Evolutionary conservation across 1,140 invertebrate genomes (phyloP).

Genomic region (Ostrea denselamellosa): DNA sequence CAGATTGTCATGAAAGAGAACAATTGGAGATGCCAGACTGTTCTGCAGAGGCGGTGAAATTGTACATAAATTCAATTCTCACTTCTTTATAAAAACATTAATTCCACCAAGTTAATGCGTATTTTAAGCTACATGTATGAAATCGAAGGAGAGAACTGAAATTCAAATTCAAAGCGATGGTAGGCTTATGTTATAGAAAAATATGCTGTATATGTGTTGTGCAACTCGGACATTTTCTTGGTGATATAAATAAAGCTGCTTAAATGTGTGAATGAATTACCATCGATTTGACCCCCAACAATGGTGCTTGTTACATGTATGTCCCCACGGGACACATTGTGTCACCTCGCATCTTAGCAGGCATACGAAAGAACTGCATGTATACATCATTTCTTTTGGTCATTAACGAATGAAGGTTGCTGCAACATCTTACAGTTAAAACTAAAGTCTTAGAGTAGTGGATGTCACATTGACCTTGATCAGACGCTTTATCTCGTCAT

Average conservation of each 20-base stretch:
- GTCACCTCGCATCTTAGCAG: neutral
- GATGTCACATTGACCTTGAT: neutral
- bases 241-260: neutral
- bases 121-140: constrained; percentile 1
- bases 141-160: neutral
- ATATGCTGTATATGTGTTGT: neutral
- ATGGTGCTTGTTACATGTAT: neutral
- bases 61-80: neutral
- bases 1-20: neutral
- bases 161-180: neutral
- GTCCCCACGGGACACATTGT: neutral
- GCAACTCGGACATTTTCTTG: neutral
- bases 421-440: neutral
- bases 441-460: neutral
- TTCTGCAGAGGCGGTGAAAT: neutral
- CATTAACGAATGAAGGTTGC: neutral
- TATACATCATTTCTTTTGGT: constrained; percentile 7
- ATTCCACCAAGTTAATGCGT: neutral
- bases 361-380: neutral
- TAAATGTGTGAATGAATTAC: neutral
- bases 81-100: neutral
- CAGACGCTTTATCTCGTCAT: neutral
- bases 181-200: neutral
- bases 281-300: neutral
- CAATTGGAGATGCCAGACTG: neutral